Evolutionary conservation across 1,140 invertebrate genomes (phyloP), one percentile per base, ranked within the genome.

Genomic region (Drosophila eugracilis): DNA sequence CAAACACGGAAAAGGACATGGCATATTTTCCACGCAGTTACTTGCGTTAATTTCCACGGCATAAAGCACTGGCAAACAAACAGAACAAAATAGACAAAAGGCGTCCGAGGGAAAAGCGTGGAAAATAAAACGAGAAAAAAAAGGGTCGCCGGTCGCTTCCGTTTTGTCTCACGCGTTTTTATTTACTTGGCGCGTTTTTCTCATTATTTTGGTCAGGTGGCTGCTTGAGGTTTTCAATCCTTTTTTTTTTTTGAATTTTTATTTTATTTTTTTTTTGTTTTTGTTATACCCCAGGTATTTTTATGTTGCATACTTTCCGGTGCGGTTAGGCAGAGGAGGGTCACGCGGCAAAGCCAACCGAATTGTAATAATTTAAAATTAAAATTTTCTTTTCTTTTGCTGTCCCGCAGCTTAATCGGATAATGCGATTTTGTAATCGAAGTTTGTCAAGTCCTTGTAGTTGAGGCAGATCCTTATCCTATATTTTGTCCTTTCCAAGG

Each of bases 21-120:
- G 71, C 76, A 76, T 75, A 85, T 85, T 84, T 84, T 84, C 80
- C 80, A 71, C 72, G 60, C 75, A 85, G 80, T 84, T 84, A 84
- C 79, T 84, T 78, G 79, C 58, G 58, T 85, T 84, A 84, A 84
- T 84, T 84, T 63, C 49, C 59, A 54, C 60, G 32, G 49, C 36
- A 42, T 45, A 49, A 39, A 52, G 37, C 21, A 44, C 14, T 19
- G 63, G 26, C 63, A 65, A 67, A 50, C 63, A 66, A 65, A n/a
- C n/a, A n/a, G 21, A 65, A 17, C 19, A 48, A 65, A 66, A 66
- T 65, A 65, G 59, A 65, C 63, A 50, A 60, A 59, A n/a, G 22
- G 14, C 21, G 3, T 2, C 24, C 2, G 21, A n/a, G 54, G 54
- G 32, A 17, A 59, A 63, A 45, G 30, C 42, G 14, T 26, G 41